Percentiles rank a stretch among this genome's conserved stretches.
Conservation (phyloP, 2,888 invertebrate species). For the Drosophila acutilabella region DNA sequence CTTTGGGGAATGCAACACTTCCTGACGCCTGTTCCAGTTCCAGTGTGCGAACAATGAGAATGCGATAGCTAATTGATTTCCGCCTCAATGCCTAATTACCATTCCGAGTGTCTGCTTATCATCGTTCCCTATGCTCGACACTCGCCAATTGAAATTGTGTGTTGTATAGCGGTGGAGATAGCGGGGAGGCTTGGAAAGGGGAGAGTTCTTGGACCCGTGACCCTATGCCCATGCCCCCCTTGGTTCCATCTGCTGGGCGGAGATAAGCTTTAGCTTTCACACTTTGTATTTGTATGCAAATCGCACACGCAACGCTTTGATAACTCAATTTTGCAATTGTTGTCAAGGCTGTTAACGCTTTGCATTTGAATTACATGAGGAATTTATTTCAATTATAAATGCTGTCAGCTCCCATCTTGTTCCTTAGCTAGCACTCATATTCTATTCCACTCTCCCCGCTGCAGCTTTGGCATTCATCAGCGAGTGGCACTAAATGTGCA, state of each 20-base stretch:
- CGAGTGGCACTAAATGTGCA: constrained; percentile 55
- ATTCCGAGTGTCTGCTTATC: constrained; percentile 54
- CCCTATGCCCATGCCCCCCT: no score
- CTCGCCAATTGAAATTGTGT: constrained; percentile 20
- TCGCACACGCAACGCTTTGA: constrained; percentile 59
- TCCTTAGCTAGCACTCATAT: neutral
- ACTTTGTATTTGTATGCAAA: constrained; percentile 68
- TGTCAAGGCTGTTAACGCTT: constrained; percentile 62
- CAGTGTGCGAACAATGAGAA: neutral
- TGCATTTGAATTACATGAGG: constrained; percentile 69
- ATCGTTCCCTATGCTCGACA: constrained; percentile 39
- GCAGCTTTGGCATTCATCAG: constrained; percentile 11
- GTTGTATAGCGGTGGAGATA: neutral
- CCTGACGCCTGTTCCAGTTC: neutral
- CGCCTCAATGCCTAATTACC: constrained; percentile 58
- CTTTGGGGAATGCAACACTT: constrained; percentile 33
- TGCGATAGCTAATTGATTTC: constrained; percentile 66
- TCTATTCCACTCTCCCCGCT: neutral
- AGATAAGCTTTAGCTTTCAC: constrained; percentile 3
- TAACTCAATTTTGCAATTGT: constrained; percentile 78
- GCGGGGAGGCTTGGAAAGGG: no score
- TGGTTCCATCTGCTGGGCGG: no score
- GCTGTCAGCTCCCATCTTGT: constrained; percentile 26
- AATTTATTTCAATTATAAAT: constrained; percentile 78
- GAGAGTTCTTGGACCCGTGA: neutral